Base-by-base conservation (phyloP, 2,797 vertebrate species). In the Tiaroga cobitis region DNA sequence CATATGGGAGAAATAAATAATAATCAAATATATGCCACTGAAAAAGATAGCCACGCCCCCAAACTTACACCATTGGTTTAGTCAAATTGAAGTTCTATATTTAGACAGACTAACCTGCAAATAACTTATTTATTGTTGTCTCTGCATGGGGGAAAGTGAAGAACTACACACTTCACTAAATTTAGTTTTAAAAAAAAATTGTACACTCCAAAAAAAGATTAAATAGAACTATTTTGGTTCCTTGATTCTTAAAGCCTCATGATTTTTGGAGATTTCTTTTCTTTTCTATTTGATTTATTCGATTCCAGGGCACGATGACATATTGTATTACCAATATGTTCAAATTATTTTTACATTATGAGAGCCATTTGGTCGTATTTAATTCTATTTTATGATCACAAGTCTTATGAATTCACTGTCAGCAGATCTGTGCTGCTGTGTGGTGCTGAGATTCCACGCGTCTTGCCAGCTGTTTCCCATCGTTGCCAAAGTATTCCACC, bases 391-490 rank as follows among this genome's bases (percentile, higher is more conserved):
- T 73, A 61, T 80, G 67, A 78, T 85, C 24, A 7, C 18, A 5
- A 59, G 51, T 80, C 32, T 61, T 79, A n/a, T 51, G 26, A 85
- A 85, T 72, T 80, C 76, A 80, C 32, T 56, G 67, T 80, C 78
- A 75, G 67, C 72, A 43, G 68, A 87, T 78, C 63, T 73, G 37
- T 78, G 76, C 54, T 67, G 70, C 81, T 86, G 61, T 63, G 67
- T 84, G 72, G 69, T 80, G 59, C 69, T 74, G 39, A 86, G 82
- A 59, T 63, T 85, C 79, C 61, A 83, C 72, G 21, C 59, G 19
- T 54, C 69, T 37, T 85, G 39, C 87, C 93, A 92, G 93, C 93
- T 94, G 93, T 91, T 87, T 82, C 1, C 34, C 87, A 88, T 90
- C 88, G 83, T 90, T 54, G 85, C 88, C 77, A 86, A 87, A 77